Conservation (phyloP, 1,140 invertebrate genomes). For the Drosophila cardini region DNA sequence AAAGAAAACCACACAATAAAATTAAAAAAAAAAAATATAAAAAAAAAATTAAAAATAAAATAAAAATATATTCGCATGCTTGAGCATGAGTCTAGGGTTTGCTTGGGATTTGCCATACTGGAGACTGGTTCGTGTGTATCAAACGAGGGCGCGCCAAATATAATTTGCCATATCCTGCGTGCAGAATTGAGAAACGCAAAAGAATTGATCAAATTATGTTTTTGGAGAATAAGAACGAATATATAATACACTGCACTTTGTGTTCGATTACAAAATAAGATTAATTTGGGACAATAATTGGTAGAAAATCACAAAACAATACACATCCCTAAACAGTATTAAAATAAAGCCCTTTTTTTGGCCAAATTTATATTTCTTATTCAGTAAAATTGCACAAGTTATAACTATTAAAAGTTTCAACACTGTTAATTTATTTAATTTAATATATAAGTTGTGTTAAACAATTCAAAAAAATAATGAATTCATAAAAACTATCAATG, state of each 20-base stretch:
- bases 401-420: too few species aligned
- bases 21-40: conserved; percentile 13
- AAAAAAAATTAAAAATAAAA: conserved; percentile 13
- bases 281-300: too few species aligned
- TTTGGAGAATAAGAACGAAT: neutral
- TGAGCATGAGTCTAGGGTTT: conserved; percentile 16
- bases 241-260: neutral
- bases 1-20: conserved; percentile 7
- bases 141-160: conserved; percentile 41
- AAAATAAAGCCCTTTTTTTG: too few species aligned
- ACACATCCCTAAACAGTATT: too few species aligned
- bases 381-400: too few species aligned
- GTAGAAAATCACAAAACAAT: too few species aligned
- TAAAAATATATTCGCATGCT: conserved; percentile 15
- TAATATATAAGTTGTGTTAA: too few species aligned
- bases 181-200: conserved; percentile 11
- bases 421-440: too few species aligned
- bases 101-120: neutral
- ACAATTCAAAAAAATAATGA: too few species aligned
- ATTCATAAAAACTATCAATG: too few species aligned
- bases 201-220: neutral
- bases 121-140: neutral
- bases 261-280: too few species aligned
- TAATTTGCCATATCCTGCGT: conserved; percentile 74
- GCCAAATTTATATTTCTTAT: too few species aligned